Conservation (phyloP, 2,113 vertebrate genomes). For the Mobula hypostoma region DNA sequence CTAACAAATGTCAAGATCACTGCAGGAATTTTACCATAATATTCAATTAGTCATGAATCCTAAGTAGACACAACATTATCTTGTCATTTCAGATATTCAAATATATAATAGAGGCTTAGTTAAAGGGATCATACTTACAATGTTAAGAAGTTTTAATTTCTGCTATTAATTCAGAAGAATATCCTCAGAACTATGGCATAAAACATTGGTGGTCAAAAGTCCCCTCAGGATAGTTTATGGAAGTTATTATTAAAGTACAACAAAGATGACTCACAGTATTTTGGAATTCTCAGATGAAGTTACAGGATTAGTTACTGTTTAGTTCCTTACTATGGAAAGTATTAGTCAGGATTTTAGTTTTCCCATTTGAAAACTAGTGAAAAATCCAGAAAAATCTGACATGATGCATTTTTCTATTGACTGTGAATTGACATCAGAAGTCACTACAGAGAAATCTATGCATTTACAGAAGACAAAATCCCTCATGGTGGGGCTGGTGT, state of each 20-base stretch:
- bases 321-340: neutral
- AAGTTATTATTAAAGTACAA: neutral
- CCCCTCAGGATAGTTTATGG: neutral
- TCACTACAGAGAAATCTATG: neutral
- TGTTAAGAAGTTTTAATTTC: neutral
- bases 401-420: slow-evolving; percentile 14
- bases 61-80: neutral
- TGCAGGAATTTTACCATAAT: neutral
- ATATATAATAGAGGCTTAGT: neutral
- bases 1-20: neutral
- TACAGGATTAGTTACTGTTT: neutral
- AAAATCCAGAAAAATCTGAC: slow-evolving; percentile 2
- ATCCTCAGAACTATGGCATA: neutral
- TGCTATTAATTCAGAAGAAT: neutral
- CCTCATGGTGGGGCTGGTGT: neutral
- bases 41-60: neutral
- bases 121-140: neutral
- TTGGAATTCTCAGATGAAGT: neutral
- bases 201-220: neutral
- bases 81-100: neutral
- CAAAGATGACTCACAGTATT: neutral
- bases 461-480: neutral
- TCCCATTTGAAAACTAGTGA: neutral
- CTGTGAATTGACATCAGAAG: neutral
- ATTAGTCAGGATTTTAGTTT: neutral